A percentile compares a stretch with the other conserved stretches of the same genome.
phyloP scores from a whole-genome alignment of 2,797 vertebrate species.

The Rousettus madagascariensis region DNA sequence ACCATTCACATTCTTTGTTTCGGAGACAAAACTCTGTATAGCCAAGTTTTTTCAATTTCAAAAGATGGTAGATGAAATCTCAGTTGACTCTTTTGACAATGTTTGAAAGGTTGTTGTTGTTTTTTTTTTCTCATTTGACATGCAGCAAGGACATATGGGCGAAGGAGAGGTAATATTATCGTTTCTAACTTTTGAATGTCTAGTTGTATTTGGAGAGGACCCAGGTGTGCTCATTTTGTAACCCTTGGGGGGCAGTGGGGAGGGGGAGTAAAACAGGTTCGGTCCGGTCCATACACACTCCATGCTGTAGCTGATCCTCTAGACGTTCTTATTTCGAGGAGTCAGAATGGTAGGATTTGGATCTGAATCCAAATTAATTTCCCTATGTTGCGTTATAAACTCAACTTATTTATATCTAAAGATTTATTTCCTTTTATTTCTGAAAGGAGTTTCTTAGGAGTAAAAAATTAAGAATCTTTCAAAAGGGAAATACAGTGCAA shows the following conservation, averaged over 20 bases:
- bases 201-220: slow-evolving; percentile 83
- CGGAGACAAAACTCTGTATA: slow-evolving; percentile 29
- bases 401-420: slow-evolving; percentile 22
- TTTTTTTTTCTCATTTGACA: slow-evolving; percentile 92
- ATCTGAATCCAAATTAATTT: slow-evolving; percentile 54
- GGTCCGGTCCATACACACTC: slow-evolving; percentile 52
- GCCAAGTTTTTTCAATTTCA: slow-evolving; percentile 58
- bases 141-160: slow-evolving; percentile 99
- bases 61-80: slow-evolving; percentile 80
- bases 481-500: slow-evolving; percentile 3
- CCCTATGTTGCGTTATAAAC: background rate
- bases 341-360: background rate
- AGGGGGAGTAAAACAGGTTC: slow-evolving; percentile 38
- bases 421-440: slow-evolving; percentile 27
- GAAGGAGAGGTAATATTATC: slow-evolving; percentile 98
- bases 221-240: slow-evolving; percentile 64
- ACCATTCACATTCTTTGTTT: slow-evolving; percentile 50
- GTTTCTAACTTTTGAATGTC: slow-evolving; percentile 88
- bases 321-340: slow-evolving; percentile 18
- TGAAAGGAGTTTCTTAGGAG: slow-evolving; percentile 40
- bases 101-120: slow-evolving; percentile 89
- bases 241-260: slow-evolving; percentile 58
- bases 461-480: slow-evolving; percentile 36
- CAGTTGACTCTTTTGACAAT: slow-evolving; percentile 86
- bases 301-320: slow-evolving; percentile 62